Evolutionary conservation across 1,140 invertebrate species (phyloP).

Genomic region (Phocides pigmalion): DNA sequence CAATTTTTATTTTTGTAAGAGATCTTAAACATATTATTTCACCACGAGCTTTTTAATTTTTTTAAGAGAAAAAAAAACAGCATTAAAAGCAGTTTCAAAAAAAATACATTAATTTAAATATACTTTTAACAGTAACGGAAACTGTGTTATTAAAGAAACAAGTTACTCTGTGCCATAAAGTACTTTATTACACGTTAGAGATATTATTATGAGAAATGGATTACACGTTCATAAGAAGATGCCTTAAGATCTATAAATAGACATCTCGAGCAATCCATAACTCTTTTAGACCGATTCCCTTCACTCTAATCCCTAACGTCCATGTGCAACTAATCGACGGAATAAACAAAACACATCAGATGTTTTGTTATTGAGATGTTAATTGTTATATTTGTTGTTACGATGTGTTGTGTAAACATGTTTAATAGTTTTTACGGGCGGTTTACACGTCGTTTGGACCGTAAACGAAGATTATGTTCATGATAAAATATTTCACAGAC

Average conservation of each 20-base stretch:
- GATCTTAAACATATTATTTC: too few relatives aligned
- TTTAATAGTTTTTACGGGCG: conserved; percentile 30
- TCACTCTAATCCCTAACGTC: conserved; percentile 6
- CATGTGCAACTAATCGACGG: conserved; percentile 25
- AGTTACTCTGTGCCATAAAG: not conserved
- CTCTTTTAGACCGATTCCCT: conserved; percentile 11
- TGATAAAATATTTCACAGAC: conserved; percentile 59
- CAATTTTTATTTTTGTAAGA: too few relatives aligned
- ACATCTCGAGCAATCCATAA: conserved; percentile 2
- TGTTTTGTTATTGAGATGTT: conserved; percentile 25
- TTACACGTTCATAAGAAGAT: conserved; percentile 6
- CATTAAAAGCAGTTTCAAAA: too few relatives aligned
- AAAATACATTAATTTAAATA: too few relatives aligned
- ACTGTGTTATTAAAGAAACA: conserved; percentile 10
- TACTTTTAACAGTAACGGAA: not conserved
- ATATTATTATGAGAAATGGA: conserved; percentile 12
- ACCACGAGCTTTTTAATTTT: too few relatives aligned
- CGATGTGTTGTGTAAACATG: conserved; percentile 22
- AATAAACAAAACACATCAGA: conserved; percentile 19
- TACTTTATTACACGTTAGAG: not conserved
- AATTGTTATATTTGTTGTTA: conserved; percentile 28
- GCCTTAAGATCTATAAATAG: conserved; percentile 20
- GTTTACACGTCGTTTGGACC: conserved; percentile 28
- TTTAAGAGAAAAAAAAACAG: too few relatives aligned
- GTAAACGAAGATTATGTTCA: conserved; percentile 43